phyloP scores from a whole-genome alignment of 2,888 invertebrate species.

The Atethmia centrago region DNA sequence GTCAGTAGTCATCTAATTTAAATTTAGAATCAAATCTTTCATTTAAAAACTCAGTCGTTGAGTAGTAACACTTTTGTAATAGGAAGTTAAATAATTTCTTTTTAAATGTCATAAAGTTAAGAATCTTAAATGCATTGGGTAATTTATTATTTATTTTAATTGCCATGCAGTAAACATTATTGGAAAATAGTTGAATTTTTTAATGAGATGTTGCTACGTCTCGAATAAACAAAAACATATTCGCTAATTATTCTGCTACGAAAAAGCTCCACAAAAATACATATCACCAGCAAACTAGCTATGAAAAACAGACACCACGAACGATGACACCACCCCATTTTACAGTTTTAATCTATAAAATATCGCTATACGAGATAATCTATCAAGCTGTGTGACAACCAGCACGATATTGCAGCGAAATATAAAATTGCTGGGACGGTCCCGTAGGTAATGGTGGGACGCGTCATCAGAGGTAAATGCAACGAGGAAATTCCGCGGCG shows the following conservation, averaged over 20 bases:
- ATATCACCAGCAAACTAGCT: conserved; percentile 19
- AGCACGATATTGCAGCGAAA: conserved; percentile 71
- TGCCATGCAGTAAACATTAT: too few species aligned
- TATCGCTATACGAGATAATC: conserved; percentile 66
- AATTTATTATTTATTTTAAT: too few species aligned
- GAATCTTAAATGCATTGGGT: too few species aligned
- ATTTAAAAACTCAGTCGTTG: too few species aligned
- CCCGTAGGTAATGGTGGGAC: conserved; percentile 68
- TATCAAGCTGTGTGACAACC: conserved; percentile 67
- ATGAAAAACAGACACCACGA: conserved; percentile 25
- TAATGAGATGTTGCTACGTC: too few species aligned
- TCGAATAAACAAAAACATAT: too few species aligned
- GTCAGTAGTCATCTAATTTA: too few species aligned
- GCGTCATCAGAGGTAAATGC: conserved; percentile 81
- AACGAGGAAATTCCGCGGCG: conserved; percentile 75
- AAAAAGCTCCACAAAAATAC: not conserved
- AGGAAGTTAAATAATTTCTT: too few species aligned
- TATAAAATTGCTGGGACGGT: conserved; percentile 72
- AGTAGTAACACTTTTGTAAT: too few species aligned
- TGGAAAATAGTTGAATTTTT: too few species aligned
- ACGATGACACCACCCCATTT: conserved; percentile 41
- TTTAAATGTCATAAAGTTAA: too few species aligned
- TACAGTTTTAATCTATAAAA: conserved; percentile 59
- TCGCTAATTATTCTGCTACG: not conserved
- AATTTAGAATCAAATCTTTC: too few species aligned